Percentiles rank a stretch among this genome's conserved stretches.
phyloP scores from a whole-genome alignment of 2,113 vertebrate genomes.

The Pyrgilauda ruficollis region DNA sequence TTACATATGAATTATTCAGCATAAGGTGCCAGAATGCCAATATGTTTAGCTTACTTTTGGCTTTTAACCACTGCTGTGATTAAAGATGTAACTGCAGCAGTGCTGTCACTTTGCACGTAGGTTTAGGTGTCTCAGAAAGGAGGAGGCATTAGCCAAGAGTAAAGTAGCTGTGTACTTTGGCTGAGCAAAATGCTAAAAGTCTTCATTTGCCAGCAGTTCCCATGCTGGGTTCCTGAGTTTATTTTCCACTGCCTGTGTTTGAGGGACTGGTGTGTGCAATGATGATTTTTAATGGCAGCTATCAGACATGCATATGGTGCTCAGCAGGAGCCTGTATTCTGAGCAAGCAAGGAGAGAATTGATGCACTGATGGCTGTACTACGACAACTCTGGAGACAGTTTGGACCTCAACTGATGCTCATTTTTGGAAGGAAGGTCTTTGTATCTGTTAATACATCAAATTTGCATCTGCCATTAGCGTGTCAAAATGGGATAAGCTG shows the following conservation, averaged over 20 bases:
- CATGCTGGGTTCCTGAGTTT: constrained; percentile 43
- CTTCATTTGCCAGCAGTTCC: constrained; percentile 49
- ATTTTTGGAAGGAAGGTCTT: background rate
- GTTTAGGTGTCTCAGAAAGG: constrained; percentile 42
- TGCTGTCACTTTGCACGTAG: constrained; percentile 49
- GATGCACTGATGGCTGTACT: constrained; percentile 24
- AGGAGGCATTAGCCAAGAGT: constrained; percentile 15
- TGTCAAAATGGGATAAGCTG: background rate
- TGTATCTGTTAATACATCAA: background rate
- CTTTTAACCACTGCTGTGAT: constrained; percentile 71
- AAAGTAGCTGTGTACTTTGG: constrained; percentile 62
- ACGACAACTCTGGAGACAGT: background rate
- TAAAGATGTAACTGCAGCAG: constrained; percentile 63
- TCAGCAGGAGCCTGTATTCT: background rate
- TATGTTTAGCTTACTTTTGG: constrained; percentile 72
- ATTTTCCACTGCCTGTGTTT: constrained; percentile 49
- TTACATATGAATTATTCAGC: constrained; percentile 65
- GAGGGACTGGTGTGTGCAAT: constrained; percentile 39
- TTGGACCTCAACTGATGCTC: background rate
- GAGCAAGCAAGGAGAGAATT: constrained; percentile 41
- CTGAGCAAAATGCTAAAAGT: constrained; percentile 34
- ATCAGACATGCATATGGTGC: constrained; percentile 59
- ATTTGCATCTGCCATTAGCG: background rate
- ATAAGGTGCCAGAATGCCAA: constrained; percentile 71
- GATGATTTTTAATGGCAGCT: constrained; percentile 67